Percentiles rank a stretch among this genome's conserved stretches.
These are phyloP conservation scores for Macquaria ambigua DNA, from an alignment of 2,113 vertebrate species.

Conservation along the genomic window DNA sequence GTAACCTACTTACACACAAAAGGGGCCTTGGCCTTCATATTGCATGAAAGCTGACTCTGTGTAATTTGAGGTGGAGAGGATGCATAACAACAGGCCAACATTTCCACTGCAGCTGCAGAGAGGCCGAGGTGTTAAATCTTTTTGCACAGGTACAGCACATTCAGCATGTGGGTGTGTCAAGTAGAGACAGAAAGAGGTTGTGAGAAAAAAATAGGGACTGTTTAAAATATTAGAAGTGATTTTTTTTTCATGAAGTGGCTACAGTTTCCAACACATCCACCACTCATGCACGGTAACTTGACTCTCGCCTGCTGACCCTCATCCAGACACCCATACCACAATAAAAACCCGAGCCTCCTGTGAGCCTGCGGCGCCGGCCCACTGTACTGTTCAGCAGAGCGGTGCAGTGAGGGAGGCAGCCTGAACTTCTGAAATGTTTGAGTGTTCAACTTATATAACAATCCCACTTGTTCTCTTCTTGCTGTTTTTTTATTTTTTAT, in stretches of 20 bases:
- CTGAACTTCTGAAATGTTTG: slow-evolving; percentile 65
- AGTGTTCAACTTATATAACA: slow-evolving; percentile 82
- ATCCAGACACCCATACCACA: slow-evolving; percentile 60
- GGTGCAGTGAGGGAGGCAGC: slow-evolving; percentile 41
- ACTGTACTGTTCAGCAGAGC: slow-evolving; percentile 37
- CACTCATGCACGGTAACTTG: slow-evolving; percentile 69
- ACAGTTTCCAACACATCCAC: slow-evolving; percentile 68
- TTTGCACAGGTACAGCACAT: slow-evolving; percentile 35
- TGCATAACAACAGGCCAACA: slow-evolving; percentile 35
- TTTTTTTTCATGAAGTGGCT: slow-evolving; percentile 78
- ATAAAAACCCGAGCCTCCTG: slow-evolving; percentile 65
- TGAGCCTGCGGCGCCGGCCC: slow-evolving; percentile 46
- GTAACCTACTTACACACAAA: slow-evolving; percentile 47
- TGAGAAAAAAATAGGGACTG: slow-evolving; percentile 37
- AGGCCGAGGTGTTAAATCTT: slow-evolving; percentile 37
- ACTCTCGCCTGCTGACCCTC: slow-evolving; percentile 70
- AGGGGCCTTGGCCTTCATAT: slow-evolving; percentile 40
- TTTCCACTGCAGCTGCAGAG: slow-evolving; percentile 40
- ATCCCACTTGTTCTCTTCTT: slow-evolving; percentile 74
- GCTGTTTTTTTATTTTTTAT: slow-evolving; percentile 19
- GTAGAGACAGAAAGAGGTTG: slow-evolving; percentile 38
- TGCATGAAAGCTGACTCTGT: slow-evolving; percentile 63
- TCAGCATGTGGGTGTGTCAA: slow-evolving; percentile 59
- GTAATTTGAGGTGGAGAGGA: slow-evolving; percentile 64
- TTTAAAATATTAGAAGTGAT: slow-evolving; percentile 65